phyloP scores from a whole-genome alignment of 2,888 invertebrate genomes.

The Lagria hirta region DNA sequence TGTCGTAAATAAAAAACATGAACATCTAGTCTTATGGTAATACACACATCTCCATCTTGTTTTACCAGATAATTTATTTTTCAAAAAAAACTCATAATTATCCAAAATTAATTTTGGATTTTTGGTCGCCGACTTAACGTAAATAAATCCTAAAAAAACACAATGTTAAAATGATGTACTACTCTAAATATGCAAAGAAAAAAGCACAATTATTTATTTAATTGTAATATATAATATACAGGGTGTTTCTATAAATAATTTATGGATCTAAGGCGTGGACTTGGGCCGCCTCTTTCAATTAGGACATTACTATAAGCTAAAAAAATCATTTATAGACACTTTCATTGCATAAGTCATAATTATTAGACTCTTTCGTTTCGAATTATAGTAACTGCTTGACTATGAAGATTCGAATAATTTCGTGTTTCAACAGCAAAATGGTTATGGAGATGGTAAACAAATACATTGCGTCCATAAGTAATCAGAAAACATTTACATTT shows the following conservation, averaged over 20 bases:
- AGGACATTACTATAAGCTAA: no score
- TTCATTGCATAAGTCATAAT: no score
- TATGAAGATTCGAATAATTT: slow-evolving; percentile 19
- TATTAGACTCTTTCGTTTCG: no score
- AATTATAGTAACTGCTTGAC: slow-evolving; percentile 28
- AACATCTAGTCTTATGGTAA: slow-evolving; percentile 33
- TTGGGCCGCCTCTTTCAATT: no score
- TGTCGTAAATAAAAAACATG: slow-evolving; percentile 11
- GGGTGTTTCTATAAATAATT: no score
- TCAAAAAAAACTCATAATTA: slow-evolving; percentile 15
- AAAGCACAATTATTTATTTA: no score
- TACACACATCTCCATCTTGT: slow-evolving; percentile 34
- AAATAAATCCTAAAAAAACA: slow-evolving; percentile 27
- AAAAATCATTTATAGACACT: not conserved
- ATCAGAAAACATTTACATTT: slow-evolving; percentile 32
- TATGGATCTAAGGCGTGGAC: no score
- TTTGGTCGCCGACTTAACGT: slow-evolving; percentile 15
- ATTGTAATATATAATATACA: no score
- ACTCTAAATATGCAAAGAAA: no score
- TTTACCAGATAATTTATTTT: no score
- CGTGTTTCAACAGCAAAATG: slow-evolving; percentile 30
- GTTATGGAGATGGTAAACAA: slow-evolving; percentile 32
- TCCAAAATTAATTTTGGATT: slow-evolving; percentile 21
- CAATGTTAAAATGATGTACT: no score
- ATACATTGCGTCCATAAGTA: slow-evolving; percentile 19